A percentile compares a stretch with the other conserved stretches of the same genome.
Evolutionary conservation across 2,888 invertebrate genomes (phyloP).

Genomic region (Heliconius erato): DNA sequence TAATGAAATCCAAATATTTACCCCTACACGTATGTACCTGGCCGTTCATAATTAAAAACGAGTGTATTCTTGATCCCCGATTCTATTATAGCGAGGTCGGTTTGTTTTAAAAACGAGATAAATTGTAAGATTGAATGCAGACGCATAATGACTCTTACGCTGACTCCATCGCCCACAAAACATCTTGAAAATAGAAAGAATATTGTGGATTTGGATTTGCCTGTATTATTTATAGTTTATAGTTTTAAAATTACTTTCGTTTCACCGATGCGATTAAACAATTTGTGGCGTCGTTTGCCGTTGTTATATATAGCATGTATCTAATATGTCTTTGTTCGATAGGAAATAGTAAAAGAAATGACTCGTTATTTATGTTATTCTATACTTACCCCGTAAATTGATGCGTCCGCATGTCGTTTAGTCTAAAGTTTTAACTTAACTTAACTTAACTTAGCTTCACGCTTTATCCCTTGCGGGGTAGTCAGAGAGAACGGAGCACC

Average conservation of each 20-base stretch:
- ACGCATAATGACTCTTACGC: slow-evolving; percentile 74
- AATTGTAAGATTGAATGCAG: slow-evolving; percentile 76
- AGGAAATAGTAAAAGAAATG: too few relatives aligned
- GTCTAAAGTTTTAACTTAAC: too few relatives aligned
- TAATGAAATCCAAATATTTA: slow-evolving; percentile 31
- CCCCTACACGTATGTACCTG: slow-evolving; percentile 38
- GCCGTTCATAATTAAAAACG: slow-evolving; percentile 54
- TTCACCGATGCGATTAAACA: too few relatives aligned
- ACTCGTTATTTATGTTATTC: too few relatives aligned
- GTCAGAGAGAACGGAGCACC: too few relatives aligned
- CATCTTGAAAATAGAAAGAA: slow-evolving; percentile 67
- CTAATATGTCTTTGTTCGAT: too few relatives aligned
- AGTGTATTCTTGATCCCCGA: slow-evolving; percentile 53
- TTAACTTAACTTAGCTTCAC: too few relatives aligned
- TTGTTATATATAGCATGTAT: too few relatives aligned
- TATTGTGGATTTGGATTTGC: slow-evolving; percentile 59
- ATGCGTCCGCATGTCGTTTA: too few relatives aligned
- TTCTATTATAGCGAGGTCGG: slow-evolving; percentile 56
- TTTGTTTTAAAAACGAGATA: slow-evolving; percentile 69
- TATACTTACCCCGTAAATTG: too few relatives aligned
- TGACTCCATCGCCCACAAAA: slow-evolving; percentile 73
- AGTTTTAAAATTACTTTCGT: neutral
- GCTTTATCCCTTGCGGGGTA: too few relatives aligned
- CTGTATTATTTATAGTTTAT: neutral
- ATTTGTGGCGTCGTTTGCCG: neutral